Evolutionary conservation across 1,140 invertebrate species (phyloP).

Genomic region (Drosophila tsacasi): DNA sequence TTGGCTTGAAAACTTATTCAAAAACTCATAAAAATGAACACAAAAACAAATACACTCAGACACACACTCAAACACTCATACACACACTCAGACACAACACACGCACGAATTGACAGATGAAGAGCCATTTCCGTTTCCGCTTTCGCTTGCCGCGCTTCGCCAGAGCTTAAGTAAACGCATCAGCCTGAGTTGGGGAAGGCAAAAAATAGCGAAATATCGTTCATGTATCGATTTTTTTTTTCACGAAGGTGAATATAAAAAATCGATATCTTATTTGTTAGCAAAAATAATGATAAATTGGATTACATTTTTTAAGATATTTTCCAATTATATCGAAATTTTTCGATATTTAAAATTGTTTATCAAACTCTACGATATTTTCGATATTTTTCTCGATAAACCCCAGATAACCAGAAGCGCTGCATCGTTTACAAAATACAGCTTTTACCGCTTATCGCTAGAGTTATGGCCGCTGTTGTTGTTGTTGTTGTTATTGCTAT

Average conservation of each 20-base stretch:
- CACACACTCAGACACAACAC: conserved; percentile 20
- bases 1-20: conserved; percentile 60
- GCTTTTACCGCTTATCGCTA: conserved; percentile 34
- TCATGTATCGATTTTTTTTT: neutral
- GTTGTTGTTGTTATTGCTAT: conserved; percentile 53
- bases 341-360: neutral
- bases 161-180: neutral
- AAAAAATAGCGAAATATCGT: neutral
- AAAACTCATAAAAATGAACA: conserved; percentile 40
- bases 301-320: neutral
- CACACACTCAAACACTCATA: conserved; percentile 19
- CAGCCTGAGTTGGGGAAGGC: neutral
- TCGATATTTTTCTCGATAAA: neutral
- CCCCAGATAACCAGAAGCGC: neutral
- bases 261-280: neutral
- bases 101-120: conserved; percentile 21
- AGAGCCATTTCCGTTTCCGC: conserved; percentile 34
- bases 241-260: neutral
- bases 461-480: conserved; percentile 43
- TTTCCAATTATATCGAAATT: neutral
- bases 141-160: conserved; percentile 16
- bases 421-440: neutral
- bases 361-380: neutral
- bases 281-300: neutral
- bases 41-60: conserved; percentile 35